Evolutionary conservation across 1,140 invertebrate species (phyloP).

Genomic region (Dendroctonus valens): DNA sequence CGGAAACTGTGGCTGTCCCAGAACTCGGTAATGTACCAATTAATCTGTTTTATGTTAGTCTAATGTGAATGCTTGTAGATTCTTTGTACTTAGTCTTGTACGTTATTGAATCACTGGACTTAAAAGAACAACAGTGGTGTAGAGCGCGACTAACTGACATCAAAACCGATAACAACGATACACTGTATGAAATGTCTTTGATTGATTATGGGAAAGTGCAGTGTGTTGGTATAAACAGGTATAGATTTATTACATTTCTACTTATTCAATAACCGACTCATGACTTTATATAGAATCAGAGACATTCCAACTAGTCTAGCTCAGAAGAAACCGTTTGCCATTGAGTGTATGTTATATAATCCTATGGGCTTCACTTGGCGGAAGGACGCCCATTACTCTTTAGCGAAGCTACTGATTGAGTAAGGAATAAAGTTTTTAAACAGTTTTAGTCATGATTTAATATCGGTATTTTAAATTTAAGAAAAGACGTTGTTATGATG

Average conservation of each 20-base stretch:
- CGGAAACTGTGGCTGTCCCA: conserved; percentile 18
- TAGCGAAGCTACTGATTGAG: conserved; percentile 34
- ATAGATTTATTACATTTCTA: background rate
- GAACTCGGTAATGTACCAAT: conserved; percentile 4
- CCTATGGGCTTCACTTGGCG: conserved; percentile 26
- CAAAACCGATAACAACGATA: conserved; percentile 14
- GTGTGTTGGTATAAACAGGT: conserved; percentile 28
- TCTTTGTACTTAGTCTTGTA: conserved; percentile 33
- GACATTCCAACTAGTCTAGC: conserved; percentile 22
- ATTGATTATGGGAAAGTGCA: conserved; percentile 39
- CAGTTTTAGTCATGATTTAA: background rate
- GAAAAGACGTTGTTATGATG: conserved; percentile 34
- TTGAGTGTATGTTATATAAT: conserved; percentile 35
- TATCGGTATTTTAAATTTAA: conserved; percentile 2
- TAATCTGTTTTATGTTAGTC: background rate
- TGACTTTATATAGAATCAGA: conserved; percentile 26
- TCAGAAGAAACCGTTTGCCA: conserved; percentile 30
- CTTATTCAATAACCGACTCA: background rate
- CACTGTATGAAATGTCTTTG: conserved; percentile 34
- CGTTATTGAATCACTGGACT: conserved; percentile 8
- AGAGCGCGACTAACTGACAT: conserved; percentile 31
- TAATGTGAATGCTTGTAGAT: conserved; percentile 11
- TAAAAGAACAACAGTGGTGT: conserved; percentile 34
- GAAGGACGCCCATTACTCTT: conserved; percentile 30
- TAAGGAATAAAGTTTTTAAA: conserved; percentile 9